Evolutionary conservation across 2,797 vertebrate species (phyloP).

Genomic region (Sandelia bainsii): DNA sequence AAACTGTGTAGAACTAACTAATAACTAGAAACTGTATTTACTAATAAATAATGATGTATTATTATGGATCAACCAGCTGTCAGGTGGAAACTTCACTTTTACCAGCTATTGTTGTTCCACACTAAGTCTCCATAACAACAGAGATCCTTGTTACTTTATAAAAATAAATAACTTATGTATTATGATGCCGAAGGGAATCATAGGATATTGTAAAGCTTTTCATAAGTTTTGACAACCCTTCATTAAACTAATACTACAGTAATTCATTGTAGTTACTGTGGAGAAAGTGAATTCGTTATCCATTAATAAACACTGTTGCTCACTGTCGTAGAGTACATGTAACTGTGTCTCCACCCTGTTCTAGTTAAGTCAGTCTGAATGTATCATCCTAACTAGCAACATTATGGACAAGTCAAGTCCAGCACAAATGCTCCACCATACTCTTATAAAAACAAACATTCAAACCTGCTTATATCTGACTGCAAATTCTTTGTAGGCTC

Average conservation of each 20-base stretch:
- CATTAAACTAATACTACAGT: background rate
- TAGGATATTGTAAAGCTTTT: background rate
- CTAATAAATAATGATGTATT: no score
- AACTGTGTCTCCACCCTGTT: slow-evolving; percentile 40
- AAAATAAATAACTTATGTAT: background rate
- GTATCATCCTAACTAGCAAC: slow-evolving; percentile 33
- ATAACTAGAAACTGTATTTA: no score
- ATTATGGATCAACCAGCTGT: no score
- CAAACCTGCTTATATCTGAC: background rate
- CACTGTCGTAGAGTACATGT: slow-evolving; percentile 1
- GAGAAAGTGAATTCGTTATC: slow-evolving; percentile 14
- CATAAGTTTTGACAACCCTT: background rate
- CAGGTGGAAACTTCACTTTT: no score
- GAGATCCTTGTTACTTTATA: no score
- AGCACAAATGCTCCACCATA: background rate
- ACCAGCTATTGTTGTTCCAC: no score
- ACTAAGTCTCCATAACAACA: no score
- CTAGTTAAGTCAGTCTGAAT: slow-evolving; percentile 41
- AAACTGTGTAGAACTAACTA: no score
- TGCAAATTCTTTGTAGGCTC: background rate
- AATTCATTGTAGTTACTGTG: background rate
- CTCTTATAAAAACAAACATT: background rate
- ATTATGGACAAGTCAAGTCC: slow-evolving; percentile 15
- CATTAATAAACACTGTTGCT: background rate
- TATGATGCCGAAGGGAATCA: background rate